phyloP scores from a whole-genome alignment of 2,888 invertebrate species.

The Portevinia maculata region DNA sequence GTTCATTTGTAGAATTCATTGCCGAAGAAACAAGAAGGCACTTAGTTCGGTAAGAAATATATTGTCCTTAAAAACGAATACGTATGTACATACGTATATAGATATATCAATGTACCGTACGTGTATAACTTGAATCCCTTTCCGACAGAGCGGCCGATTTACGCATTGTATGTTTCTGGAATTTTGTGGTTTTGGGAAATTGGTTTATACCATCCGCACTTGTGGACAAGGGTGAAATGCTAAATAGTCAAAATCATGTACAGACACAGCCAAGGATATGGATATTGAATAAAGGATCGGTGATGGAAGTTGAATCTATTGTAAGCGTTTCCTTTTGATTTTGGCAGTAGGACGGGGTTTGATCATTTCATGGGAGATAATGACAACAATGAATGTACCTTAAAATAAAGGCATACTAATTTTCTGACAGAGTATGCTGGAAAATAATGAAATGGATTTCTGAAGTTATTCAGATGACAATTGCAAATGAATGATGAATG shows the following conservation, averaged over 20 bases:
- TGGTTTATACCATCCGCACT: slow-evolving; percentile 66
- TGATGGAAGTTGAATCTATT: slow-evolving; percentile 45
- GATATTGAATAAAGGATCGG: slow-evolving; percentile 50
- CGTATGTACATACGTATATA: slow-evolving; percentile 29
- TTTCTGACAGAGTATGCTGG: background rate
- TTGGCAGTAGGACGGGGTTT: slow-evolving; percentile 11
- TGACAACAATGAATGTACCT: slow-evolving; percentile 23
- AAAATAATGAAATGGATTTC: background rate
- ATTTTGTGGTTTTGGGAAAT: slow-evolving; percentile 65
- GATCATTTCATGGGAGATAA: background rate
- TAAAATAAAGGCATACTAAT: slow-evolving; percentile 1
- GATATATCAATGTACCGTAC: no score
- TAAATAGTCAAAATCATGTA: slow-evolving; percentile 26
- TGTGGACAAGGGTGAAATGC: slow-evolving; percentile 63
- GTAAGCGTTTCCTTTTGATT: slow-evolving; percentile 38
- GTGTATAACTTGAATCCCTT: slow-evolving; percentile 7
- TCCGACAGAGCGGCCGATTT: slow-evolving; percentile 6
- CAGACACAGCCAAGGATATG: slow-evolving; percentile 35
- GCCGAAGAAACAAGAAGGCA: slow-evolving; percentile 66
- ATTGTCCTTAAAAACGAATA: slow-evolving; percentile 48
- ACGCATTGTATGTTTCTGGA: slow-evolving; percentile 46
- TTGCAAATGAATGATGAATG: background rate
- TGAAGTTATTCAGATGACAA: background rate
- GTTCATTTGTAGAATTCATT: slow-evolving; percentile 71
- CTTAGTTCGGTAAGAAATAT: slow-evolving; percentile 65